Evolutionary conservation across 2,888 invertebrate genomes (phyloP), one percentile per base, ranked within the genome.

Genomic region (Cylindroiulus punctatus): DNA sequence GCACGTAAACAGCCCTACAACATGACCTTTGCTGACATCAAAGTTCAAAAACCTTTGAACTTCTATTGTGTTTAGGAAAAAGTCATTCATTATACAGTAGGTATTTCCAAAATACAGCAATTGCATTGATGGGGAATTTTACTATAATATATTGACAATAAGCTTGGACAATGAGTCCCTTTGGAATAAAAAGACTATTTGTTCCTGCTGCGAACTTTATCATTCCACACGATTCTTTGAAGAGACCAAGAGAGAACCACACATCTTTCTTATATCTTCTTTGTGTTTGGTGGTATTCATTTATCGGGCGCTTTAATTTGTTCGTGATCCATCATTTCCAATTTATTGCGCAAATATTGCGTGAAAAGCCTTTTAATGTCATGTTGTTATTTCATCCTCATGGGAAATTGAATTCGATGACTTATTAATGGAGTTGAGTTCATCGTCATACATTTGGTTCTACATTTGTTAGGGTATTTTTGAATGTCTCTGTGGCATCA

Each of bases 311-410:
- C 26, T 26, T 7, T n/a, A 65, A n/a, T n/a, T n/a, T n/a, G n/a
- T 65, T 65, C 26, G 65, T 65, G 26, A 65, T 65, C 65, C 26
- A 65, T 65, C 65, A 65, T 65, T 10, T 65, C 26, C 26, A 65
- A n/a, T 65, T 65, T 65, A 65, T 65, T 65, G 65, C 12, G 26
- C 65, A 65, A 65, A 26, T 26, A 57, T 65, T 22, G 26, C 65
- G 65, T 65, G 65, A 65, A 65, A 52, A 65, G 65, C 65, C 10
- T 26, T 26, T 52, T 65, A 65, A 65, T 26, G 10, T 26, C 65
- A 22, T 26, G 26, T 65, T 26, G 10, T 26, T 26, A 12, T 26
- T 65, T n/a, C n/a, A 2, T 26, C 65, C 65, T 26, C 65, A 65
- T 10, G 65, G 65, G 65, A 65, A 65, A 8, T 10, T 1, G 26